phyloP scores from a whole-genome alignment of 2,888 invertebrate species.

The Cyaniris semiargus region DNA sequence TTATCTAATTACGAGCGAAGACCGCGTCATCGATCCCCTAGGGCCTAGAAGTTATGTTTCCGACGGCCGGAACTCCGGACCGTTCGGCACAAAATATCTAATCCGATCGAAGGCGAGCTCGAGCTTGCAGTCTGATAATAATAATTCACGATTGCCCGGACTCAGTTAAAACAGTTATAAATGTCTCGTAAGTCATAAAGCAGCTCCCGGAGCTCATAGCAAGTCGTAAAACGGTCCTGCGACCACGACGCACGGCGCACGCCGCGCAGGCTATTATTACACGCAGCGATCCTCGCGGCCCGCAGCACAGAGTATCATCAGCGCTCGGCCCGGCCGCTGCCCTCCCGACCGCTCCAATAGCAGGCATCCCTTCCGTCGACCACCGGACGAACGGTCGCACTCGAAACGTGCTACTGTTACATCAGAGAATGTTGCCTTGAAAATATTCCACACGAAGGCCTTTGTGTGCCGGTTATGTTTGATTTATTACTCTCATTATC shows the following conservation, averaged over 20 bases:
- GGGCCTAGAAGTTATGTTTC: background rate
- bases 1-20: background rate
- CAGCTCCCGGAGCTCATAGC: background rate
- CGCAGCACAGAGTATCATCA: background rate
- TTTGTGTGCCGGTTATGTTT: background rate
- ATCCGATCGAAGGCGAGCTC: background rate
- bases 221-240: background rate
- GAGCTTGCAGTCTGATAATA: background rate
- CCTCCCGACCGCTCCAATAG: background rate
- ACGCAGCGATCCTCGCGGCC: background rate
- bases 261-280: background rate
- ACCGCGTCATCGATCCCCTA: no score
- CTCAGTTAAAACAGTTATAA: background rate
- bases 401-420: background rate
- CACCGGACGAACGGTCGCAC: background rate
- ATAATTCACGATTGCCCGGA: background rate
- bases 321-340: background rate
- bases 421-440: background rate
- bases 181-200: slow-evolving; percentile 9
- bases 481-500: background rate
- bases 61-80: background rate
- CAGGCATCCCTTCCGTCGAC: background rate
- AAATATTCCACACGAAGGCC: slow-evolving; percentile 2
- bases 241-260: background rate
- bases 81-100: no score